Base-by-base conservation (phyloP, 2,888 invertebrate genomes). In the Eurytoma adleriae region DNA sequence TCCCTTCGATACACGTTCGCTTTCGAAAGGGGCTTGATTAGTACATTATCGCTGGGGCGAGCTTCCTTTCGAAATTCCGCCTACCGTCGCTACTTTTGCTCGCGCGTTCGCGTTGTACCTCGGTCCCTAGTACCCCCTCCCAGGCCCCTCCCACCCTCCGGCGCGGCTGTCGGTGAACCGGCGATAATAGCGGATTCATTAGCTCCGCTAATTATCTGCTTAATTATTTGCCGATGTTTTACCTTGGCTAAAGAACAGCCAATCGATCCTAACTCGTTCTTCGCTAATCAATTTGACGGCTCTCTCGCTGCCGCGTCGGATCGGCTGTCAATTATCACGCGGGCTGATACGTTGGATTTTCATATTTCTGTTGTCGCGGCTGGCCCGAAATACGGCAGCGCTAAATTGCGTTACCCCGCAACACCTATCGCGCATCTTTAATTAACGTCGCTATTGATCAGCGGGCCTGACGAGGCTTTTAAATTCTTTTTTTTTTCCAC, bases 1-100 rank as follows among this genome's bases (percentile, higher is more conserved):
- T 57, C 71, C n/a, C 16, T 7, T 12, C 48, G 18, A 40, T 27
- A 13, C 54, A 10, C 52, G 14, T 27, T 3, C n/a, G 40, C 59
- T 77, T 86, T 85, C 85, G 86, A 87, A 85, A 84, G 84, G 87
- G 86, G 56, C 52, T 88, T 88, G 87, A 89, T 89, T 88, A 88
- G 88, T 87, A 86, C 87, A 87, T 88, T 88, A 87, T 87, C 86
- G 85, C 85, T 84, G 84, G 83, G 86, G 88, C 85, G 86, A 85
- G 84, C 86, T 86, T 84, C 82, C 79, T 71, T 68, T 62, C 69
- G 52, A 56, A 40, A 20, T 56, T 54, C 24, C 57, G 54, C 80
- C 77, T 64, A 50, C 50, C 64, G 40, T 75, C 24, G 10, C 71
- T 78, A 62, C 81, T 78, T 73, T 50, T 79, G 50, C 77, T 76